Percentiles rank a stretch among this genome's conserved stretches.
Conservation (phyloP, 2,113 vertebrate species). For the Protobothrops flavoviridis region DNA sequence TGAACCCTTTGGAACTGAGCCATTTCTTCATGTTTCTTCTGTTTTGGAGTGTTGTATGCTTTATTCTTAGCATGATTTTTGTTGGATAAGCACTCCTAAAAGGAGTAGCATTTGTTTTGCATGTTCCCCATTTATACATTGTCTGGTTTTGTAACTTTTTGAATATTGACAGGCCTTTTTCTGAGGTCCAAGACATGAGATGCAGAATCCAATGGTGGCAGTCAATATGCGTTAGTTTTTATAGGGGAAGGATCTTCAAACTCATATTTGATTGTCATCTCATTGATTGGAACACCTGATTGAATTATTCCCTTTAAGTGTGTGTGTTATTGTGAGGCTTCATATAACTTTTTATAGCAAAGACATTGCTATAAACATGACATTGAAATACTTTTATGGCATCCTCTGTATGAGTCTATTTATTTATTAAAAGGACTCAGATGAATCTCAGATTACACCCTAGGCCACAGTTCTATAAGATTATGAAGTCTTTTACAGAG, state of each 20-base stretch:
- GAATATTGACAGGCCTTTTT: neutral
- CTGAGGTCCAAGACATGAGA: neutral
- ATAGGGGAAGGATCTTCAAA: neutral
- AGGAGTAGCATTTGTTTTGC: neutral
- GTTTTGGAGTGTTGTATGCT: neutral
- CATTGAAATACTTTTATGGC: neutral
- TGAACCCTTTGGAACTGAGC: neutral
- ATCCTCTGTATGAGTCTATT: neutral
- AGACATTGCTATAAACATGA: neutral
- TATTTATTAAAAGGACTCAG: neutral
- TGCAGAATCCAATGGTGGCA: neutral
- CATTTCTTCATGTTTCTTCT: neutral
- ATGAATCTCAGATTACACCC: neutral
- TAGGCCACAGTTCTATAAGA: neutral
- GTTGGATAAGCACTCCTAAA: neutral
- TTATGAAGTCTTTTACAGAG: neutral
- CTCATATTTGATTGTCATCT: neutral
- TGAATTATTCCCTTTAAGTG: neutral
- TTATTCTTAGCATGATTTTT: neutral
- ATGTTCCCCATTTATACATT: neutral
- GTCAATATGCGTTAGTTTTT: neutral
- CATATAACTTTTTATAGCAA: neutral
- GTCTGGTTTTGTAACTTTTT: neutral
- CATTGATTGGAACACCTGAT: neutral
- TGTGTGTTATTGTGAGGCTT: neutral